Conservation (phyloP, 1,140 invertebrate genomes). For the Druon quercuslanigerum region DNA sequence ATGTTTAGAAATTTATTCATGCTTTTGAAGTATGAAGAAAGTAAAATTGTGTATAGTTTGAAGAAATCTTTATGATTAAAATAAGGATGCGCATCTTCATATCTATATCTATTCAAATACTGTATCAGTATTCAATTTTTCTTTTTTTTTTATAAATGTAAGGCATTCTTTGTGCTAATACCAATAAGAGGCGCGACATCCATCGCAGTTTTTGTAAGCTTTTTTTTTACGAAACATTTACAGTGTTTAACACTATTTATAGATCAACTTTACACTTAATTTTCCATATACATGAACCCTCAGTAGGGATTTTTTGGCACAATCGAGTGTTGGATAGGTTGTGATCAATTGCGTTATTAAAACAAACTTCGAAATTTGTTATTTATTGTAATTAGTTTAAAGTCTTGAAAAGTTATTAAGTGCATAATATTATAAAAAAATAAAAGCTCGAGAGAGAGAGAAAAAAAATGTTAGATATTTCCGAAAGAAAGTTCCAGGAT, state of each 20-base stretch:
- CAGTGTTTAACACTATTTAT: constrained; percentile 21
- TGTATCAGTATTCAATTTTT: constrained; percentile 67
- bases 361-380: not conserved
- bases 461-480: too few relatives aligned
- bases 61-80: not conserved
- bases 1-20: not conserved
- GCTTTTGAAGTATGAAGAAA: not conserved
- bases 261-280: constrained; percentile 15
- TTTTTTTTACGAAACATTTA: constrained; percentile 56
- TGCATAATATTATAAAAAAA: too few relatives aligned
- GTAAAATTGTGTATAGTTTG: not conserved
- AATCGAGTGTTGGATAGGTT: constrained; percentile 13
- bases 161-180: constrained; percentile 49
- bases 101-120: constrained; percentile 55
- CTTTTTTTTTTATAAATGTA: constrained; percentile 52
- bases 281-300: constrained; percentile 1
- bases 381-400: not conserved
- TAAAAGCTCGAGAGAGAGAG: too few relatives aligned
- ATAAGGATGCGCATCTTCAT: constrained; percentile 61
- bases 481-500: too few relatives aligned
- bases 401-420: too few relatives aligned
- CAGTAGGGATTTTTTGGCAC: not conserved
- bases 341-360: not conserved
- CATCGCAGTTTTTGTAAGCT: constrained; percentile 48
- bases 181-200: constrained; percentile 43